Conservation (phyloP, 1,140 invertebrate genomes). For the Nymphalis io region DNA sequence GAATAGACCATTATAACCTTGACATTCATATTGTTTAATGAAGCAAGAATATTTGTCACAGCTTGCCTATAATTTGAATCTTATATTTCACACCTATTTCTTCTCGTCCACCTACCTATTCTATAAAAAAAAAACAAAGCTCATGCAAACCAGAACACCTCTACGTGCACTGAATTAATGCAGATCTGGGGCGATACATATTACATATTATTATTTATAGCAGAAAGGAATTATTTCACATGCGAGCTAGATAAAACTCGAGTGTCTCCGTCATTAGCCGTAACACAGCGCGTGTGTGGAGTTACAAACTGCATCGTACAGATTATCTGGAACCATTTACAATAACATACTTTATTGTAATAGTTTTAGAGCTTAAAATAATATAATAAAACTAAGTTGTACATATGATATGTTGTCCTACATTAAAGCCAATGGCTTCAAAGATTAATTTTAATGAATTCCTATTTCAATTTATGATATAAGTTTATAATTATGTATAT, state of each 20-base stretch:
- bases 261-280: constrained; percentile 5
- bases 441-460: constrained; percentile 6
- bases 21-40: too few relatives aligned
- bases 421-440: neutral
- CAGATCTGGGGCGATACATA: too few relatives aligned
- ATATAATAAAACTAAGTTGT: neutral
- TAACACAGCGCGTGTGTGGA: constrained; percentile 4
- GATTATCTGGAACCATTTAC: neutral
- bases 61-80: too few relatives aligned
- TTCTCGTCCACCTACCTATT: too few relatives aligned
- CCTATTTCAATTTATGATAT: neutral
- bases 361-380: neutral
- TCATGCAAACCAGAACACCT: too few relatives aligned
- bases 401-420: neutral
- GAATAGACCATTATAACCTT: too few relatives aligned
- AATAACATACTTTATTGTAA: neutral
- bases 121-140: too few relatives aligned
- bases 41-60: too few relatives aligned
- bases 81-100: too few relatives aligned
- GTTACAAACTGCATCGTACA: constrained; percentile 6
- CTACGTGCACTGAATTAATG: too few relatives aligned
- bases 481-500: neutral
- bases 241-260: constrained; percentile 14
- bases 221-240: constrained; percentile 2
- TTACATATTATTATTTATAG: too few relatives aligned